A percentile compares a stretch with the other conserved stretches of the same genome.
Conservation (phyloP, 23 tunicate genomes). For the Trididemnum clinides region DNA sequence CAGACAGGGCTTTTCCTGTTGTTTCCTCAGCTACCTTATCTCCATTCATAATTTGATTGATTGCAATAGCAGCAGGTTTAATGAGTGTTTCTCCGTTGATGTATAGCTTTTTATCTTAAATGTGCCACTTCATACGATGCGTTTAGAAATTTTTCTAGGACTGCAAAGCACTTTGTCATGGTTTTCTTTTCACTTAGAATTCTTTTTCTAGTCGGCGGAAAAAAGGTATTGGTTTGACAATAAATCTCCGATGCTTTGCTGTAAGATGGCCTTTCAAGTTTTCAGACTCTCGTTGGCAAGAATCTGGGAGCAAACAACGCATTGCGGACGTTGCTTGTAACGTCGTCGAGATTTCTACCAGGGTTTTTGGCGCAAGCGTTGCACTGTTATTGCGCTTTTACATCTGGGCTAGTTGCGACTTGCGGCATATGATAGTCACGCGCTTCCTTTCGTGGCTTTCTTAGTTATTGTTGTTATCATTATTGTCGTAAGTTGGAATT, state of each 20-base stretch:
- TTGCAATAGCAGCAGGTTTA: slow-evolving; percentile 45
- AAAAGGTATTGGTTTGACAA: slow-evolving; percentile 30
- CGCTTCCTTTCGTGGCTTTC: no score
- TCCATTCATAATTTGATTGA: slow-evolving; percentile 21
- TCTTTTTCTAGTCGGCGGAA: slow-evolving; percentile 30
- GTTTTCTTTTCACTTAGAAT: slow-evolving; percentile 36
- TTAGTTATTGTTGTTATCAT: no score
- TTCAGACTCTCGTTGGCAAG: no score
- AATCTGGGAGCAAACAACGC: slow-evolving; percentile 51
- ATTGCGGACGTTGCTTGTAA: slow-evolving; percentile 43
- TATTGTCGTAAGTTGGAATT: no score
- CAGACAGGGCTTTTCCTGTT: slow-evolving; percentile 12
- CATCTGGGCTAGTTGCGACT: no score
- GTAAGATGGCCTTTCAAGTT: slow-evolving; percentile 42
- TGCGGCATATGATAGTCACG: no score
- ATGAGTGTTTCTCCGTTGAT: no score
- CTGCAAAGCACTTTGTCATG: slow-evolving; percentile 18
- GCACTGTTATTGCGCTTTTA: no score
- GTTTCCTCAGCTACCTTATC: slow-evolving; percentile 13
- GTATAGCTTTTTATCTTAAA: slow-evolving; percentile 44
- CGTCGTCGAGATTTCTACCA: no score
- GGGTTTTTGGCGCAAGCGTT: no score
- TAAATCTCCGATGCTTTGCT: slow-evolving; percentile 29
- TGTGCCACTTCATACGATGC: slow-evolving; percentile 51
- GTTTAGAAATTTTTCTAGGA: slow-evolving; percentile 34